Conservation (phyloP, 2,797 vertebrate genomes). For the Labeo calbasu region DNA sequence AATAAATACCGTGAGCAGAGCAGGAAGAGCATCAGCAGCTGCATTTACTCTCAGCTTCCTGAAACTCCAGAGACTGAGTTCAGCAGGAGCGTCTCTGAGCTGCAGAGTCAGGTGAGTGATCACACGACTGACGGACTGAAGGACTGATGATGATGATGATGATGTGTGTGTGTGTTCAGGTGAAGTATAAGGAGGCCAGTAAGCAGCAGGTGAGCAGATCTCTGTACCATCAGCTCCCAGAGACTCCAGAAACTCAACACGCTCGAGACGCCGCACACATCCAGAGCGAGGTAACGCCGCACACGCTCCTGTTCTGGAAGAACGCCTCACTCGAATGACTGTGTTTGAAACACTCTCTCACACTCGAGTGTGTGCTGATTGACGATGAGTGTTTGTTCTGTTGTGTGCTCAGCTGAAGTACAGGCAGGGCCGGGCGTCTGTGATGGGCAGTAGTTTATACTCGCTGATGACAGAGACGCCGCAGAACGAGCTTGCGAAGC, state of each 20-base stretch:
- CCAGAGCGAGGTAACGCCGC: constrained; percentile 77
- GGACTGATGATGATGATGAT: background rate
- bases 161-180: constrained; percentile 75
- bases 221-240: constrained; percentile 83
- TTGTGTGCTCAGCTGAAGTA: constrained; percentile 25
- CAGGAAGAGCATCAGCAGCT: constrained; percentile 29
- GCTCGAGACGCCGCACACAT: constrained; percentile 79
- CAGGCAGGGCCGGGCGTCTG: background rate
- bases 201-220: constrained; percentile 76
- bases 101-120: constrained; percentile 85
- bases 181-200: constrained; percentile 80
- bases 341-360: too few relatives aligned
- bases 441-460: constrained; percentile 54
- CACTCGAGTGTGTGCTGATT: background rate
- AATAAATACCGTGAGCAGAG: constrained; percentile 43
- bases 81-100: constrained; percentile 63
- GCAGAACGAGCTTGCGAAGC: constrained; percentile 71
- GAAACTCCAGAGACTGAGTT: constrained; percentile 57
- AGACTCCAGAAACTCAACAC: constrained; percentile 83
- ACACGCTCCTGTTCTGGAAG: too few relatives aligned
- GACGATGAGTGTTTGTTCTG: background rate
- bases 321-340: too few relatives aligned
- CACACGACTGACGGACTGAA: background rate
- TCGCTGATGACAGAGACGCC: constrained; percentile 71
- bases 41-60: constrained; percentile 61